Evolutionary conservation across 30 jellyfish, hydroid and myxozoan genomes (phyloP), one percentile per base, ranked within the genome.

Genomic region (Catostylus mosaicus): DNA sequence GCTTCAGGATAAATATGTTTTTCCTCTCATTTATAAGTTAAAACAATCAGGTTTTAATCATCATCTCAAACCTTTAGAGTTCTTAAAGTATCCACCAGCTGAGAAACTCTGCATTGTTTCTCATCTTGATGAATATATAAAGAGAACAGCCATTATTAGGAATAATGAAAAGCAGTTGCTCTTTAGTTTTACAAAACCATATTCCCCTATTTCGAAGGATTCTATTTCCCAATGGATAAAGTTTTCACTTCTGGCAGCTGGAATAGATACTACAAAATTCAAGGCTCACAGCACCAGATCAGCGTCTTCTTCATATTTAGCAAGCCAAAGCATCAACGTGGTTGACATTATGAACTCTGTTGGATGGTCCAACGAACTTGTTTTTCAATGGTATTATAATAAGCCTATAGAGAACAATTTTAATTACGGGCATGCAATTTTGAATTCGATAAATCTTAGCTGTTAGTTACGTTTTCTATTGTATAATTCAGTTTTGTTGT

Each of bases 251-350:
- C 36, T 35, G 1, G 23, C 73, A 2, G 89, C 89, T 33, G 89
- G 89, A 18, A 62, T 78, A 2, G 81, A 61, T 24, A 78, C 89
- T 24, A 0, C 73, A 1, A 61, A 43, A 45, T 78, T 6, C 73
- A 63, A 8, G 4, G 82, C 82, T 11, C 89, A 78, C 30, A 78
- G 89, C 32, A 78, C 89, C 4, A 62, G 82, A 46, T 70, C 89
- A 31, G 89, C 89, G 20, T 78, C 89, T 8, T 6, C 82, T 11
- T 78, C 89, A 1, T 43, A 36, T 32, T 60, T 78, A 40, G 81
- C 72, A 0, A 20, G 36, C 7, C 50, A 50, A 1, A 60, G 67
- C 38, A 1, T 31, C 20, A 32, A 6, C 30, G 62, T 61, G 0
- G 72, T 0, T 1, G 89, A 78, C 9, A 78, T 78, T 18, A 61